Evolutionary conservation across 2,888 invertebrate genomes (phyloP).

Genomic region (Archaeoteleia sp.): DNA sequence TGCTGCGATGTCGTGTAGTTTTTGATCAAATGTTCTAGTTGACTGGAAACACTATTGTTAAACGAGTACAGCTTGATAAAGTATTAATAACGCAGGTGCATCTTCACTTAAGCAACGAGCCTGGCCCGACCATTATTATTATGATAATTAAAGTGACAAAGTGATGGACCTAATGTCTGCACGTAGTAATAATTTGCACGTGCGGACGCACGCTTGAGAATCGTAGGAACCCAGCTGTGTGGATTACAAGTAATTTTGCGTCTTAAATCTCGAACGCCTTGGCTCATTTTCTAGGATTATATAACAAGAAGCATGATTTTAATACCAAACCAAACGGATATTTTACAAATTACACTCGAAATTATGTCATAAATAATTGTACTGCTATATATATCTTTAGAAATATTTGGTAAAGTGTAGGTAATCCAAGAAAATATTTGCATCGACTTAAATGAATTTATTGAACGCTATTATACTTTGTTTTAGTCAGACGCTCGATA

Average conservation of each 20-base stretch:
- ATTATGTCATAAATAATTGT: too few relatives aligned
- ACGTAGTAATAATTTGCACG: constrained; percentile 47
- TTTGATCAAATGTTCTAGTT: neutral
- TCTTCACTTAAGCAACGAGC: constrained; percentile 1
- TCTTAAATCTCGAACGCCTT: constrained; percentile 41
- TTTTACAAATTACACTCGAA: too few relatives aligned
- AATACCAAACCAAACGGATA: constrained; percentile 38
- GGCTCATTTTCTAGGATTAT: constrained; percentile 42
- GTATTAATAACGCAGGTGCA: constrained; percentile 36
- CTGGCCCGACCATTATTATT: constrained; percentile 38
- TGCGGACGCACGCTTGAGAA: constrained; percentile 37
- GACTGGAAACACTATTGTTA: constrained; percentile 12
- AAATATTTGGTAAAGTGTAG: too few relatives aligned
- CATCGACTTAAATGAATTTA: too few relatives aligned
- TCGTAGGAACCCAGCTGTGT: constrained; percentile 43
- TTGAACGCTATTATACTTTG: too few relatives aligned
- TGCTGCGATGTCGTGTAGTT: neutral
- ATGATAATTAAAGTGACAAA: constrained; percentile 49
- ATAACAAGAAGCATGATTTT: constrained; percentile 31
- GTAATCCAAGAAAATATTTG: too few relatives aligned
- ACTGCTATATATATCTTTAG: too few relatives aligned
- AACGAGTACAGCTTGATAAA: constrained; percentile 29
- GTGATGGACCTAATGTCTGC: constrained; percentile 46
- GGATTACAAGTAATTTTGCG: constrained; percentile 45
- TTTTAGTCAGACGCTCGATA: too few relatives aligned